Evolutionary conservation across 2,888 invertebrate species (phyloP), one percentile per base, ranked within the genome.

Genomic region (Lissonota sp.): DNA sequence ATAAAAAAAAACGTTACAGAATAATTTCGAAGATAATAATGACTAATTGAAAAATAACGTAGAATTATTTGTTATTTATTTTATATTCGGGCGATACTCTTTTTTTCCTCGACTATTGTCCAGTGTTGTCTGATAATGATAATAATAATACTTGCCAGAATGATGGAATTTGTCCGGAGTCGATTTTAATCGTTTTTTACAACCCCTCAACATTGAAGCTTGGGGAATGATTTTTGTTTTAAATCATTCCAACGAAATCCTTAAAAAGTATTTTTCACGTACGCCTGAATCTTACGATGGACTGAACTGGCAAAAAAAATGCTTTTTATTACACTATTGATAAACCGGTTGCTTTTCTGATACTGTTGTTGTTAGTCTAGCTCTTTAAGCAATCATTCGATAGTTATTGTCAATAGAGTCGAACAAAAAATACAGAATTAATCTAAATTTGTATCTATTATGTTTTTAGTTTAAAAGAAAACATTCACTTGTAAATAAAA

Each of bases 331-430:
- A 70, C 44, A 57, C 44, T 55, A 55, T 76, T 73, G 14, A 53
- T 44, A 10, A 44, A 55, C 70, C 81, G 81, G 83, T 84, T 84
- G 84, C 81, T 86, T 84, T 26, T 86, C 83, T 85, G 84, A 84
- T 86, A 86, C 84, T 86, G 84, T 87, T 88, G 85, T 87, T 87
- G 86, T 86, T 86, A 85, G 82, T 83, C 67, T 85, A 84, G 82
- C 76, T 85, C 80, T 80, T 73, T 86, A 84, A 88, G 84, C 73
- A 80, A 86, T 80, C 66, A 84, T 84, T 83, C 78, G 80, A 82
- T 84, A 78, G 73, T 84, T 79, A 84, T 84, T 81, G 82, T 82
- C 79, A 81, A 82, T 82, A 26, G 49, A 53, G 16, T 10, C 72
- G 69, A 64, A 75, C 37, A 70, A 55, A 76, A 73, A 69, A 53